Evolutionary conservation across 92 coral and sea anemone species (phyloP).

Genomic region (Phenganax stokvisi): DNA sequence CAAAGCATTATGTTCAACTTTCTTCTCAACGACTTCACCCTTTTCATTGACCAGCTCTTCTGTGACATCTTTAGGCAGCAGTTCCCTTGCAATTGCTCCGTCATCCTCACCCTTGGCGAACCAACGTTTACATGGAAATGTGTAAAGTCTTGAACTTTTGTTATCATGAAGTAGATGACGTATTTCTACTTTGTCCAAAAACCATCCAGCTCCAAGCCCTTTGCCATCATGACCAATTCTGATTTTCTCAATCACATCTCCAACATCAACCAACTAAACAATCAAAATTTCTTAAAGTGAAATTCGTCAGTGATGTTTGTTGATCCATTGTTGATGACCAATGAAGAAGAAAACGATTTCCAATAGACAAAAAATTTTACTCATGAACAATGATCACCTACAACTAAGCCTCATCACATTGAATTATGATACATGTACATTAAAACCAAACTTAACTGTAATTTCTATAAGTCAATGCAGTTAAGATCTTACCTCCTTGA

Average conservation of each 20-base stretch:
- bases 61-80: slow-evolving; percentile 73
- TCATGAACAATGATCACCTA: too few relatives aligned
- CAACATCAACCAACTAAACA: slow-evolving; percentile 78
- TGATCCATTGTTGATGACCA: not conserved
- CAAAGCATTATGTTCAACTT: slow-evolving; percentile 66
- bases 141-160: slow-evolving; percentile 74
- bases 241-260: slow-evolving; percentile 86
- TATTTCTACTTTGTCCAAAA: slow-evolving; percentile 73
- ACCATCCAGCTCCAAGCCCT: slow-evolving; percentile 81
- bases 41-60: slow-evolving; percentile 71
- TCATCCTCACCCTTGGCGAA: slow-evolving; percentile 93
- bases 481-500: slow-evolving; percentile 67
- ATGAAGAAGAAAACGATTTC: not conserved
- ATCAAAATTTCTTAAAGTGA: not conserved
- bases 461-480: not conserved
- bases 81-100: slow-evolving; percentile 77
- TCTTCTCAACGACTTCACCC: slow-evolving; percentile 65
- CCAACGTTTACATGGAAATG: slow-evolving; percentile 97
- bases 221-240: slow-evolving; percentile 88
- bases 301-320: not conserved
- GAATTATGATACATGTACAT: too few relatives aligned
- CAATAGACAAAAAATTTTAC: not conserved
- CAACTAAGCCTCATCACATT: too few relatives aligned
- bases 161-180: slow-evolving; percentile 85
- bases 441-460: not conserved